Conservation (phyloP, 2,888 invertebrate species). For the Deilephila porcellus region DNA sequence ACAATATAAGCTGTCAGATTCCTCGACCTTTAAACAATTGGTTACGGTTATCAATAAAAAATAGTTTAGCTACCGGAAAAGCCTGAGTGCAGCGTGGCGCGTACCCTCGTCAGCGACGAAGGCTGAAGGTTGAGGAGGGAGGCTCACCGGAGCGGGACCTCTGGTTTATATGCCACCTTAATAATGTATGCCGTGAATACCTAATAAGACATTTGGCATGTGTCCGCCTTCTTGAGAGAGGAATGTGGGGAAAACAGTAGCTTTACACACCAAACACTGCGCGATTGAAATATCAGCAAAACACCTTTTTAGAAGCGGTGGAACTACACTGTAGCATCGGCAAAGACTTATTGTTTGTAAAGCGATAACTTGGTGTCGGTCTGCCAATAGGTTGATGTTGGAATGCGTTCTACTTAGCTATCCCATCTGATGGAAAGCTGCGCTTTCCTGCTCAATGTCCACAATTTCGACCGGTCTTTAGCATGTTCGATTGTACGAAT, state of each 20-base stretch:
- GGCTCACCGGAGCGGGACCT: background rate
- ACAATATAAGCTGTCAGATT: background rate
- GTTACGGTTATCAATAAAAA: slow-evolving; percentile 4
- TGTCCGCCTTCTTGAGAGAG: background rate
- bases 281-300: background rate
- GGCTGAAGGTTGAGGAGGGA: background rate
- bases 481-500: too few species aligned
- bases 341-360: too few species aligned
- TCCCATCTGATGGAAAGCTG: too few species aligned
- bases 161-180: background rate
- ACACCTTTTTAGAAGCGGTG: too few species aligned
- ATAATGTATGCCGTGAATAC: slow-evolving; percentile 21
- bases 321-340: too few species aligned
- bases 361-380: too few species aligned
- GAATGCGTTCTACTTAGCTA: too few species aligned
- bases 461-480: too few species aligned
- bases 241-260: background rate
- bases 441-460: too few species aligned
- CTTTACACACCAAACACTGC: background rate
- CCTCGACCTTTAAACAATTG: background rate
- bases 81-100: background rate
- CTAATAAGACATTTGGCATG: slow-evolving; percentile 16
- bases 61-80: background rate
- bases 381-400: too few species aligned
- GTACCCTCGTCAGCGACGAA: background rate